A percentile compares a stretch with the other conserved stretches of the same genome.
Conservation (phyloP, 2,888 invertebrate genomes). For the Dicycla oo region DNA sequence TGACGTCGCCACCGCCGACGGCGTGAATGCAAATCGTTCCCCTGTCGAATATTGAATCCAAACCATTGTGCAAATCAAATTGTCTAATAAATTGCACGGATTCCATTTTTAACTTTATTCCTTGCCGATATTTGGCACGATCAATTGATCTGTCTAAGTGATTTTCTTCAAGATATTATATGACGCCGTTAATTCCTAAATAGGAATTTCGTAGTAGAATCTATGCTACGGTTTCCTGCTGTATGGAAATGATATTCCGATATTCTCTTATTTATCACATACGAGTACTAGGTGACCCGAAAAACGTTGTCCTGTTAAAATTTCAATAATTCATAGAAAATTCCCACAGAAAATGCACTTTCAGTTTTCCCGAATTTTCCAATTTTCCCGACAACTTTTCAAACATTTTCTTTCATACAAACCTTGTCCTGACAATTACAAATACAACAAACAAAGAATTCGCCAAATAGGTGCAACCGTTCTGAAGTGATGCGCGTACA, state of each 20-base stretch:
- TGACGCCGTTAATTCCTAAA: slow-evolving; percentile 5
- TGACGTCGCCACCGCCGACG: slow-evolving; percentile 12
- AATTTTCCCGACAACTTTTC: too few species aligned
- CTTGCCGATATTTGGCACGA: slow-evolving; percentile 47
- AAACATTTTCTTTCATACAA: too few species aligned
- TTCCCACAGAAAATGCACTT: too few species aligned
- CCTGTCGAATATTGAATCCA: slow-evolving; percentile 65
- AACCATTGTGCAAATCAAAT: slow-evolving; percentile 63
- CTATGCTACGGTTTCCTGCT: neutral
- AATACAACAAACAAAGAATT: too few species aligned
- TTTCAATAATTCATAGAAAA: too few species aligned
- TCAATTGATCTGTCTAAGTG: slow-evolving; percentile 46
- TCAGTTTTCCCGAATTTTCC: too few species aligned
- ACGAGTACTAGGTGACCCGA: too few species aligned
- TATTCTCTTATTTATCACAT: neutral
- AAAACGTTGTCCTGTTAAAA: too few species aligned
- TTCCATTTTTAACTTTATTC: slow-evolving; percentile 64
- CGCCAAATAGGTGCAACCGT: too few species aligned
- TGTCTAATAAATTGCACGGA: slow-evolving; percentile 66
- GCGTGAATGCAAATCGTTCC: slow-evolving; percentile 67
- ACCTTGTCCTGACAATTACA: too few species aligned
- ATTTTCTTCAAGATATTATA: slow-evolving; percentile 42
- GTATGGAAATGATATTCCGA: neutral
- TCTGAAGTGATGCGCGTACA: too few species aligned
- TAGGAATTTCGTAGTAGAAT: neutral